These are phyloP conservation scores for Bombus haemorrhoidalis DNA, from an alignment of 1,140 invertebrate genomes.

Conservation along the genomic window DNA sequence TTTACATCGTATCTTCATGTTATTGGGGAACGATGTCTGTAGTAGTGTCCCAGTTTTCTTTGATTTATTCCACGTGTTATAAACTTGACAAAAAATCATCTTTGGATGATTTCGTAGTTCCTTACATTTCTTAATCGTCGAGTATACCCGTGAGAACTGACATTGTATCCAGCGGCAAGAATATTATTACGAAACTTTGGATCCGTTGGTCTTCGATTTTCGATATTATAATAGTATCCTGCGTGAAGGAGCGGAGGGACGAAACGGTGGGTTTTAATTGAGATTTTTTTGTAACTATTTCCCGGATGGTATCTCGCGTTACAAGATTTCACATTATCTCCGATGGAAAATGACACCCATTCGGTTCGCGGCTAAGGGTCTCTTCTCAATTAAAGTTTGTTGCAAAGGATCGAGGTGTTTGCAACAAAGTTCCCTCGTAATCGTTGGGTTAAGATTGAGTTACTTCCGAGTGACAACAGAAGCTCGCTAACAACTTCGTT, in stretches of 20 bases:
- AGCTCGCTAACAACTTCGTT: conserved; percentile 22
- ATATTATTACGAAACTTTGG: not conserved
- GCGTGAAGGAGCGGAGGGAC: not conserved
- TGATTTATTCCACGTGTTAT: no score
- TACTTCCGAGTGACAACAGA: conserved; percentile 27
- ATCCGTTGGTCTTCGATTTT: not conserved
- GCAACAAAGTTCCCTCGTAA: conserved; percentile 32
- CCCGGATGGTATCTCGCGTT: not conserved
- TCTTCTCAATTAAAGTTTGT: conserved; percentile 30
- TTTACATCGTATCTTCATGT: not conserved
- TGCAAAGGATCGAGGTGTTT: conserved; percentile 27
- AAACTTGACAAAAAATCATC: no score
- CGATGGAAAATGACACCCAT: conserved; percentile 8
- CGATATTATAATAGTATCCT: not conserved
- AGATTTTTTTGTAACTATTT: not conserved
- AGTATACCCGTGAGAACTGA: not conserved
- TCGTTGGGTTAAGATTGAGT: conserved; percentile 26
- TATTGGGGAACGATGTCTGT: not conserved
- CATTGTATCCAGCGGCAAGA: not conserved
- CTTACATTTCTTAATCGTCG: not conserved
- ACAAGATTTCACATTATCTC: conserved; percentile 3
- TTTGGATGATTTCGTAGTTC: no score
- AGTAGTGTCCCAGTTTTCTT: no score
- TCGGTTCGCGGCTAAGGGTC: conserved; percentile 2
- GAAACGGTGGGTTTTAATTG: not conserved